Evolutionary conservation across 2,888 invertebrate genomes (phyloP), one percentile per base, ranked within the genome.

Genomic region (Argynnis bischoffii): DNA sequence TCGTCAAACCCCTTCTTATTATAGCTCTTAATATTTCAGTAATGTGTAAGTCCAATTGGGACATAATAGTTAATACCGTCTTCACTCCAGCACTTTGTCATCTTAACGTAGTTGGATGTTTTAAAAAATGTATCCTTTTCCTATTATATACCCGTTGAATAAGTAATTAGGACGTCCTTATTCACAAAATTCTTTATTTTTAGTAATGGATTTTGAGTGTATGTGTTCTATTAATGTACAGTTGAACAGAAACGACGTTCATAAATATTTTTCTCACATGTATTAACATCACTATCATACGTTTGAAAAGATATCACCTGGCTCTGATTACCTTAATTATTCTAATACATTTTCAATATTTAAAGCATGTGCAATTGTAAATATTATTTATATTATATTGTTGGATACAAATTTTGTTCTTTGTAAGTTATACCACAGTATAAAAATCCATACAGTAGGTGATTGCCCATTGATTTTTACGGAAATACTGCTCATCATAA

Each of bases 1-100:
- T 88, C 89, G 88, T 88, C 88, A 84, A 81, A 79, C 82, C 35
- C 85, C 87, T 82, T 77, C 77, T 72, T 71, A 66, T 74, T 63
- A 72, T 70, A 66, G 69, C 66, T 67, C 55, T 63, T 57, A 55
- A 50, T 66, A 50, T 63, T 70, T 63, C 50, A 63, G 51, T 41
- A 56, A 31, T 64, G 53, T 60, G n/a, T 60, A 51, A 65, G 35
- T 57, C 63, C 63, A 54, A 67, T 55, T 68, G 60, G 15, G 63
- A 68, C 47, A 46, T 63, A 41, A 18, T 46, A 21, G n/a, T 59
- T 59, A 15, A 18, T 35, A 64, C 64, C 65, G 72, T 72, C 69
- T 72, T 72, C 72, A 61, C 72, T 72, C 72, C 72, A 68, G 72
- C 72, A 72, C 72, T 69, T 59, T 50, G 67, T 63, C 26, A 47